phyloP scores from a whole-genome alignment of 2,797 vertebrate species.

The Borostomias antarcticus region DNA sequence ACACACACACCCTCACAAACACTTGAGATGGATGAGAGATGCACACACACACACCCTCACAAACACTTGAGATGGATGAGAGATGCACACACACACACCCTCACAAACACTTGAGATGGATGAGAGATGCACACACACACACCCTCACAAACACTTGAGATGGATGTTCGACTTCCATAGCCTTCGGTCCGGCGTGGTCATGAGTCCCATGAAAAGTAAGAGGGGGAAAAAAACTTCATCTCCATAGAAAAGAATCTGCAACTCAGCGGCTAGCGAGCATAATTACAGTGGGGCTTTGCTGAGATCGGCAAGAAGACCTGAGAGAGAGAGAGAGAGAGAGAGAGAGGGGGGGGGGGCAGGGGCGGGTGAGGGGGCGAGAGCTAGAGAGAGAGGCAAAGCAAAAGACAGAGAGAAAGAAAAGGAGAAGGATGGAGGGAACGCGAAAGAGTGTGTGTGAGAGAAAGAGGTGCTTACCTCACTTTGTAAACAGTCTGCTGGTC shows the following conservation, averaged over 20 bases:
- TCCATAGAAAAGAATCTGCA: slow-evolving; percentile 76
- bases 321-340: slow-evolving; percentile 6
- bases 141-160: background rate
- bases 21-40: no score
- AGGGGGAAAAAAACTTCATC: slow-evolving; percentile 47
- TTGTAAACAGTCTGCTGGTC: slow-evolving; percentile 57
- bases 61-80: no score
- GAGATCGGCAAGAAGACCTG: slow-evolving; percentile 78
- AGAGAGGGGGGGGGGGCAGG: slow-evolving; percentile 23
- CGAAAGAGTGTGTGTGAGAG: slow-evolving; percentile 27
- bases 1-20: no score
- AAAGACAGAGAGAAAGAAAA: slow-evolving; percentile 14
- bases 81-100: no score
- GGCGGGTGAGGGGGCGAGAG: slow-evolving; percentile 5
- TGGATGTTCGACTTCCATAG: background rate
- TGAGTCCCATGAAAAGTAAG: slow-evolving; percentile 46
- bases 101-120: no score
- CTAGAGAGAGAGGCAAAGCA: slow-evolving; percentile 35
- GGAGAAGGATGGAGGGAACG: slow-evolving; percentile 14
- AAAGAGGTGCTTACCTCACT: slow-evolving; percentile 51
- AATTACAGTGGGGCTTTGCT: slow-evolving; percentile 81
- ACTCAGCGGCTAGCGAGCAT: slow-evolving; percentile 77
- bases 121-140: background rate
- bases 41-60: no score
- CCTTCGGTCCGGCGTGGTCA: slow-evolving; percentile 42